Evolutionary conservation across 2,113 vertebrate species (phyloP), one percentile per base, ranked within the genome.

Genomic region (Sapayoa aenigma): DNA sequence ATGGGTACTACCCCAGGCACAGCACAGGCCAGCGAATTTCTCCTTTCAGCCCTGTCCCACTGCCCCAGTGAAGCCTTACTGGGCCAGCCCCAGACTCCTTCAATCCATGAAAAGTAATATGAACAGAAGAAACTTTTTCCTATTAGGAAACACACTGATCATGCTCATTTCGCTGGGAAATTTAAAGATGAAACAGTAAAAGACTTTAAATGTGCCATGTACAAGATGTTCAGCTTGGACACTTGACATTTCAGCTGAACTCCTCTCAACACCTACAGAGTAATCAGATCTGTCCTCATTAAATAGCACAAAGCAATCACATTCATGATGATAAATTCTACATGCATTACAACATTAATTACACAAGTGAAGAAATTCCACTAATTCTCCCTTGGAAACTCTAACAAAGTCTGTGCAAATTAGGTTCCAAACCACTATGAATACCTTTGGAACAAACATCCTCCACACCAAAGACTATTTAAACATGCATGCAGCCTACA

Each of bases 251-350:
- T 75, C 68, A 69, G 58, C 55, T 72, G 27, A 33, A 25, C 19
- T 84, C 27, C 50, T 87, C 67, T 84, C 31, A 86, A 85, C 39
- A 91, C 46, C 46, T 89, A 77, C 13, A 11, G 1, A 71, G n/a
- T 39, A 84, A 95, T 90, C 79, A 90, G 6, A 67, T 41, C 52
- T 81, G 25, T 58, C 49, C 53, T 81, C 39, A 58, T 52, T 75
- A 85, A 59, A 60, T 8, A 76, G 35, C 55, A 53, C 28, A 52
- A 75, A 44, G 46, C 58, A 91, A 62, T 90, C 80, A 77, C 39
- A 52, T 46, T 52, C 62, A 80, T 68, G 39, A 92, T 91, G 46
- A 78, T 24, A 91, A 91, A 83, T 76, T 83, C 82, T 84, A 81
- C 0, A 0, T 81, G 30, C 50, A 68, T 84, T 77, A 89, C 49